Conservation (phyloP, 2,888 invertebrate genomes). For the Andrena chrysosceles region DNA sequence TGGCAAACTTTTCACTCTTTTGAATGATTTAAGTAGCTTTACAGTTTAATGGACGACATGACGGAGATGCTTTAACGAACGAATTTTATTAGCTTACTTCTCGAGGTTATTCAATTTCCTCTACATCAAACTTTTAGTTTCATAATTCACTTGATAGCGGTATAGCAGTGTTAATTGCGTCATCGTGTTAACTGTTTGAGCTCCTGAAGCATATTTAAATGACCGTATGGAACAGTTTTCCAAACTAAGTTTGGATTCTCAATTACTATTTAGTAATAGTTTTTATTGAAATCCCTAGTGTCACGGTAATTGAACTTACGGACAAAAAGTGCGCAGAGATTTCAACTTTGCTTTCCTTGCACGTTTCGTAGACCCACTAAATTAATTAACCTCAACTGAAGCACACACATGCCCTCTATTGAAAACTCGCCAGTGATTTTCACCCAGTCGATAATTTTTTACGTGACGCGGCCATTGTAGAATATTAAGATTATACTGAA, state of each 20-base stretch:
- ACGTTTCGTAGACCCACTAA: background rate
- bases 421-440: background rate
- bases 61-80: background rate
- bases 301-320: too few species aligned
- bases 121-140: background rate
- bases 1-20: background rate
- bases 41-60: background rate
- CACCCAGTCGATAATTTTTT: background rate
- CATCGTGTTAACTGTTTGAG: background rate
- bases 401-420: background rate
- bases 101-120: slow-evolving; percentile 2
- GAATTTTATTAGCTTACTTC: background rate
- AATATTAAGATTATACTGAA: slow-evolving; percentile 5
- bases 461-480: slow-evolving; percentile 5
- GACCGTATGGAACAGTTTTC: too few species aligned
- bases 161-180: slow-evolving; percentile 9
- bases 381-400: background rate
- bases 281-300: too few species aligned
- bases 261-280: too few species aligned
- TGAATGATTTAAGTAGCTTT: background rate
- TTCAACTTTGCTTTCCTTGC: background rate
- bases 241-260: too few species aligned
- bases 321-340: too few species aligned
- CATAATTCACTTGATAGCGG: background rate
- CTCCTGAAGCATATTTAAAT: background rate